Percentiles rank a stretch among this genome's conserved stretches.
phyloP scores from a whole-genome alignment of 2,888 invertebrate species.

The Hydrotaea cyrtoneurina region DNA sequence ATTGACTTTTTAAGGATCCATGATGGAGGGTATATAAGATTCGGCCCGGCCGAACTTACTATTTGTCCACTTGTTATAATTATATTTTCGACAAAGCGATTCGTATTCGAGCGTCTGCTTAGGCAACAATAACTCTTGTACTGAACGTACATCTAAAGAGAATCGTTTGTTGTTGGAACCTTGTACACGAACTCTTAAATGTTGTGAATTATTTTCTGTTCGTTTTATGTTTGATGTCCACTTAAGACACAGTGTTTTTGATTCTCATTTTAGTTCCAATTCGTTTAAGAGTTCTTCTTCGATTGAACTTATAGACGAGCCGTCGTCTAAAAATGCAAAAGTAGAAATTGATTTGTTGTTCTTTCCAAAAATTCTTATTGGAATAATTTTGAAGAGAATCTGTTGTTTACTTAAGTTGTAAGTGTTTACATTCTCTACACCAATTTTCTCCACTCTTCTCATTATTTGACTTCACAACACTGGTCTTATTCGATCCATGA shows the following conservation, averaged over 20 bases:
- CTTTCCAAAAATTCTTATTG: too few species aligned
- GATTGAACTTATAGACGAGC: constrained; percentile 63
- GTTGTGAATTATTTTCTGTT: constrained; percentile 54
- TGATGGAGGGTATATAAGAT: too few species aligned
- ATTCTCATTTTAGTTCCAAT: constrained; percentile 53
- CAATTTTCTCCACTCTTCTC: too few species aligned
- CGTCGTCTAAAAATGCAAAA: constrained; percentile 51
- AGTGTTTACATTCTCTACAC: background rate
- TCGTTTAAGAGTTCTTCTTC: constrained; percentile 56
- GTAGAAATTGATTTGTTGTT: too few species aligned
- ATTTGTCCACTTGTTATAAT: too few species aligned
- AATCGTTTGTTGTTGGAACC: too few species aligned
- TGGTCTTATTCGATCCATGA: constrained; percentile 32
- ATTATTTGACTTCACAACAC: too few species aligned
- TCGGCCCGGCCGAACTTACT: too few species aligned
- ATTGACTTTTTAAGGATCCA: too few species aligned
- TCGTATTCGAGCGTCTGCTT: background rate
- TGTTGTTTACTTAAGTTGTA: background rate
- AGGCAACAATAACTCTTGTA: constrained; percentile 8
- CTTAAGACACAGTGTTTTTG: constrained; percentile 54
- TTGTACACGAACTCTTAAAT: too few species aligned
- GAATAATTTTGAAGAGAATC: constrained; percentile 17
- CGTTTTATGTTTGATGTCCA: constrained; percentile 60
- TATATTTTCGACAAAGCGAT: constrained; percentile 21
- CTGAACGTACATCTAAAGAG: too few species aligned